Evolutionary conservation across 2,113 vertebrate genomes (phyloP).

Genomic region (Halcyon senegalensis): DNA sequence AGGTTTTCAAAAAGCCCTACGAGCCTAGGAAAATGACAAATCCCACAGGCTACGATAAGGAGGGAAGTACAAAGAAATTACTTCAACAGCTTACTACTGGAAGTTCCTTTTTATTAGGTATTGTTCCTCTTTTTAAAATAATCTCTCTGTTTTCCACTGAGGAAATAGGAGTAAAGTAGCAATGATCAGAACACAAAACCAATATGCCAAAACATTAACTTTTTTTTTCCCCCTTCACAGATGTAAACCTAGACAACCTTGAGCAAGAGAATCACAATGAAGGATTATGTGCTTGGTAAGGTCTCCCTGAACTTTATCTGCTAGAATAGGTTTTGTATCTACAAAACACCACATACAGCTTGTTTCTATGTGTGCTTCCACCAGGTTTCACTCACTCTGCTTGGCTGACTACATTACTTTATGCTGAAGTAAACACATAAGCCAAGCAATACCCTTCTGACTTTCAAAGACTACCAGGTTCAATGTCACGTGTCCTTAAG

Average conservation of each 20-base stretch:
- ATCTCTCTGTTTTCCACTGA: background rate
- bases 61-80: background rate
- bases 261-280: background rate
- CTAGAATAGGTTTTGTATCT: background rate
- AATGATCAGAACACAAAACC: fast-evolving
- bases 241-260: background rate
- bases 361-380: background rate
- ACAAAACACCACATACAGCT: background rate
- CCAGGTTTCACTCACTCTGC: background rate
- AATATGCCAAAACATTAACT: background rate
- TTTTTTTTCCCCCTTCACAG: background rate
- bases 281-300: background rate
- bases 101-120: background rate
- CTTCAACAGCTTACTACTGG: background rate
- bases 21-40: background rate
- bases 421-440: background rate
- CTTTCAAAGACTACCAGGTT: background rate
- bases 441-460: background rate
- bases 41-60: background rate
- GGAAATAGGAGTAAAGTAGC: background rate
- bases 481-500: background rate
- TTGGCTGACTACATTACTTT: background rate
- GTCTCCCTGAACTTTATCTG: background rate
- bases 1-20: background rate
- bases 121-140: background rate